A percentile compares a stretch with the other conserved stretches of the same genome.
phyloP scores from a whole-genome alignment of 2,888 invertebrate genomes.

The Ichneumoninae sp. region DNA sequence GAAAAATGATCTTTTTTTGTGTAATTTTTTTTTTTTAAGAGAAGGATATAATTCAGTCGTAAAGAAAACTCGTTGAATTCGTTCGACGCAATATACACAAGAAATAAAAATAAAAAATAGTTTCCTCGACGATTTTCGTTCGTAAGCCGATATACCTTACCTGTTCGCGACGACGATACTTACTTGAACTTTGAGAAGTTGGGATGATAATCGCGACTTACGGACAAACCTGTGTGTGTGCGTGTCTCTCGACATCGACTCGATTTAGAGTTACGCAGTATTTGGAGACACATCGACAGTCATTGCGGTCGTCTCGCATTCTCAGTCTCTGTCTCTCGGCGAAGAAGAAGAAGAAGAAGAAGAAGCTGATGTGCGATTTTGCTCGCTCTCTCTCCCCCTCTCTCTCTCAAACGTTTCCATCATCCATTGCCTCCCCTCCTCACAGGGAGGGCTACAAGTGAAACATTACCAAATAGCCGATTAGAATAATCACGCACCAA shows the following conservation, averaged over 20 bases:
- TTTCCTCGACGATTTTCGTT: conserved; percentile 32
- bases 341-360: conserved; percentile 44
- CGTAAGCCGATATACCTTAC: conserved; percentile 74
- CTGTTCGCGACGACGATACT: conserved; percentile 76
- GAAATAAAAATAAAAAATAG: background rate
- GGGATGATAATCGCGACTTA: conserved; percentile 49
- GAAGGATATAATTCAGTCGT: background rate
- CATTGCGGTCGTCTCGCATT: conserved; percentile 50
- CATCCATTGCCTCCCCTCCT: conserved; percentile 81
- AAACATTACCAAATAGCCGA: conserved; percentile 84
- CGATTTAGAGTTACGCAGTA: conserved; percentile 38
- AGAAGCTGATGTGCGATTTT: conserved; percentile 46
- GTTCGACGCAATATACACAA: conserved; percentile 20
- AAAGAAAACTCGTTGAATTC: conserved; percentile 43
- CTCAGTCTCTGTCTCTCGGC: conserved; percentile 71
- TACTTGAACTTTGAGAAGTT: conserved; percentile 69
- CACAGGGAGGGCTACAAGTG: conserved; percentile 84
- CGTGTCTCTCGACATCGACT: conserved; percentile 49
- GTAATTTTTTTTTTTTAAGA: background rate
- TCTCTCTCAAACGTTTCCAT: conserved; percentile 69
- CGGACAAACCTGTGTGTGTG: conserved; percentile 58
- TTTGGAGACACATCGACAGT: conserved; percentile 44
- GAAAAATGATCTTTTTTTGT: background rate
- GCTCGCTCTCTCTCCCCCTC: conserved; percentile 51
- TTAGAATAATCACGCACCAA: conserved; percentile 78